These are phyloP conservation scores for Drosophila prolongata DNA, from an alignment of 2,888 invertebrate species.

Conservation along the genomic window DNA sequence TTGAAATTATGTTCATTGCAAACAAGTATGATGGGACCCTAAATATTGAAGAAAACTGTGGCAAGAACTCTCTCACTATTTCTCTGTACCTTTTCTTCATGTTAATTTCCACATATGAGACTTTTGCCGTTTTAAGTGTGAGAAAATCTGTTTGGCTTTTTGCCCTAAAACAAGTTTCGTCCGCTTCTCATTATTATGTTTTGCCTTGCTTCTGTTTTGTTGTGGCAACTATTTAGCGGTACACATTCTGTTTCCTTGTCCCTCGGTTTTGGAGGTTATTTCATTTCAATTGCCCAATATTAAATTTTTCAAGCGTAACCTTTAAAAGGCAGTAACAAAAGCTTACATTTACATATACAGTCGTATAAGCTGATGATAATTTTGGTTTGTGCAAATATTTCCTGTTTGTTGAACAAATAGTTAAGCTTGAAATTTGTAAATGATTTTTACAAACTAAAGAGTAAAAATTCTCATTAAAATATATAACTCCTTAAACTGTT, in stretches of 20 bases:
- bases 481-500: too few species aligned
- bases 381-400: neutral
- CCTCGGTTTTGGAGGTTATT: slow-evolving; percentile 1
- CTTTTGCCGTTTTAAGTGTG: neutral
- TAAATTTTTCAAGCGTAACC: neutral
- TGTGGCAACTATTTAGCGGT: neutral
- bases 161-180: neutral
- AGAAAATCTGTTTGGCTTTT: neutral
- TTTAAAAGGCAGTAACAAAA: neutral
- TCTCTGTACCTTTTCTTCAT: neutral
- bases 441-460: neutral
- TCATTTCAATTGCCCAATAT: neutral
- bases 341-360: neutral
- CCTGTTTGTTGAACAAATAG: neutral
- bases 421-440: neutral
- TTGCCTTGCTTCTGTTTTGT: neutral
- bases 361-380: neutral
- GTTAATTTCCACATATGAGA: neutral
- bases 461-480: too few species aligned
- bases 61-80: neutral
- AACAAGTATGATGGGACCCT: too few species aligned
- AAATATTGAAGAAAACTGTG: too few species aligned
- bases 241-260: neutral
- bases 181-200: too few species aligned
- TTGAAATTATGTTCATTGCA: too few species aligned